A percentile compares a stretch with the other conserved stretches of the same genome.
These are phyloP conservation scores for Callopanchax toddi DNA, from an alignment of 2,113 vertebrate genomes.

Conservation along the genomic window DNA sequence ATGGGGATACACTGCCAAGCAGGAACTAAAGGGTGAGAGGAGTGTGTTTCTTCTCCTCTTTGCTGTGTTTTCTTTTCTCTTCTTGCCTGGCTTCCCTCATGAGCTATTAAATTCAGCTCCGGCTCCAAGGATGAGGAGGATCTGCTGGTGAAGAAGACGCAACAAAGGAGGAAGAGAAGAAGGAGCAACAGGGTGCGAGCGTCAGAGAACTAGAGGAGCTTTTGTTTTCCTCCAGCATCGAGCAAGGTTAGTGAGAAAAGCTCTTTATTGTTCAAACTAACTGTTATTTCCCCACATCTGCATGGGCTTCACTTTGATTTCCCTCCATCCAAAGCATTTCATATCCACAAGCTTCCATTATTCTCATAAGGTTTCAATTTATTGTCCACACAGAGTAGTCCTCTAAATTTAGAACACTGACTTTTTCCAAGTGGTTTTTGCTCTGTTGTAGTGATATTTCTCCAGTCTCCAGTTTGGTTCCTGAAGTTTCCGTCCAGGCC, in stretches of 20 bases:
- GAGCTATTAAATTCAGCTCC: constrained; percentile 55
- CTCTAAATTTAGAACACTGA: constrained; percentile 20
- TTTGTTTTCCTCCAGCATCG: constrained; percentile 38
- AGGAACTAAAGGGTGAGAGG: constrained; percentile 64
- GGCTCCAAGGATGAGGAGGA: constrained; percentile 61
- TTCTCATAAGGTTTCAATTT: constrained; percentile 12
- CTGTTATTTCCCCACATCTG: constrained; percentile 15
- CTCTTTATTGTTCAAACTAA: constrained; percentile 36
- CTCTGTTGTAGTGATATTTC: constrained; percentile 3
- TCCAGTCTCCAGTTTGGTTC: constrained; percentile 6
- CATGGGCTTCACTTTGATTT: constrained; percentile 33
- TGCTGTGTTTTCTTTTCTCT: constrained; percentile 51
- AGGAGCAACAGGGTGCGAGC: constrained; percentile 69
- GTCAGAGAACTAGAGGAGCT: constrained; percentile 47
- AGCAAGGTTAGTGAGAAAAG: constrained; percentile 63
- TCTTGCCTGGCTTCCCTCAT: constrained; percentile 55
- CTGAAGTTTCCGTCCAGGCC: constrained; percentile 51
- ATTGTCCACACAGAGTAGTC: constrained; percentile 15
- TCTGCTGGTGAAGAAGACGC: constrained; percentile 60
- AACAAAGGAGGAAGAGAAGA: constrained; percentile 54
- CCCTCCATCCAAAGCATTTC: constrained; percentile 14
- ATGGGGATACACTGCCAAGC: constrained; percentile 70
- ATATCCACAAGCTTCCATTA: constrained; percentile 1
- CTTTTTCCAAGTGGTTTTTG: not conserved
- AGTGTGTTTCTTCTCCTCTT: constrained; percentile 63